Percentiles rank a stretch among this genome's conserved stretches.
phyloP scores from a whole-genome alignment of 2,113 vertebrate species.

The Acrocephalus arundinaceus region DNA sequence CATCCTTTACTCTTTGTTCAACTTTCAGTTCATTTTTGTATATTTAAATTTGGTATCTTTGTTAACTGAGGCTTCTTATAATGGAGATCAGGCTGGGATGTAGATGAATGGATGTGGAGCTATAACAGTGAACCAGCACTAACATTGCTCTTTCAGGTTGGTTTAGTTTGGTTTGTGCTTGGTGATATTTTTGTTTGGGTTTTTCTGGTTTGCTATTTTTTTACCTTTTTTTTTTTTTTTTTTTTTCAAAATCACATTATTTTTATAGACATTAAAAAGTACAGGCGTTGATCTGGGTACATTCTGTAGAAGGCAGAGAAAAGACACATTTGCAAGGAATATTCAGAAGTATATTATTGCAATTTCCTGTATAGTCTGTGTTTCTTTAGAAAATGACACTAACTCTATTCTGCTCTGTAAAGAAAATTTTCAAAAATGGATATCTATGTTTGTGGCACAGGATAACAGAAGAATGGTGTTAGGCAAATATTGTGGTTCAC shows the following conservation, averaged over 20 bases:
- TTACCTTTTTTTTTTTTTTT: fast-evolving
- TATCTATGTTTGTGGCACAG: background rate
- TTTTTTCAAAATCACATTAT: fast-evolving
- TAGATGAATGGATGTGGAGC: background rate
- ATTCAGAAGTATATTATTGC: background rate
- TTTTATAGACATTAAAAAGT: background rate
- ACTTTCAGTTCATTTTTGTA: background rate
- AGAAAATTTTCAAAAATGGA: background rate
- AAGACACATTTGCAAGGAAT: background rate
- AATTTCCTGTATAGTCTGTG: background rate
- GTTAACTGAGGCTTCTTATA: background rate
- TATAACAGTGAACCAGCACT: background rate
- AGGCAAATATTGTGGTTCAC: background rate
- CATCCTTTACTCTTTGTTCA: background rate
- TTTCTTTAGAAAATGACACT: background rate
- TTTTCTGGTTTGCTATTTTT: fast-evolving
- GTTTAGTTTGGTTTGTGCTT: background rate
- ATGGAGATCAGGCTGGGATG: background rate
- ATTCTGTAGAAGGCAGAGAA: background rate
- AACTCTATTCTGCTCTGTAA: background rate
- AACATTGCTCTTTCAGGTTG: fast-evolving
- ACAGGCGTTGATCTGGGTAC: background rate
- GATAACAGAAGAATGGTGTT: background rate
- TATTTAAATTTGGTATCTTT: background rate
- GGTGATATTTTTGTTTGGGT: background rate